A percentile compares a stretch with the other conserved stretches of the same genome.
Evolutionary conservation across 2,113 vertebrate genomes (phyloP).

Genomic region (Plecturocebus donacophilus): DNA sequence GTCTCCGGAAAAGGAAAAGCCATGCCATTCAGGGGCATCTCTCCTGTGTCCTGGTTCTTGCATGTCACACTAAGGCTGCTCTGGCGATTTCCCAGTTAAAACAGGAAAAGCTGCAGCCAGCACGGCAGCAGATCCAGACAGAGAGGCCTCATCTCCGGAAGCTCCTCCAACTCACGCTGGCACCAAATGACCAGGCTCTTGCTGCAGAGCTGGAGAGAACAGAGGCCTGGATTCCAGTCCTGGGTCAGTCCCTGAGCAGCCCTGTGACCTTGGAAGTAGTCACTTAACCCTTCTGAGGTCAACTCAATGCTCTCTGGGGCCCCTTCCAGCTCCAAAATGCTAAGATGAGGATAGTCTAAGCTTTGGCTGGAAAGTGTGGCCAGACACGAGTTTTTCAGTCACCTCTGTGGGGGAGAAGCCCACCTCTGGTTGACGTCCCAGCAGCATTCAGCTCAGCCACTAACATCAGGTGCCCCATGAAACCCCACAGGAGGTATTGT

Average conservation of each 20-base stretch:
- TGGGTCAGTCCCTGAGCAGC: slow-evolving; percentile 43
- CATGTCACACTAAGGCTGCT: slow-evolving; percentile 20
- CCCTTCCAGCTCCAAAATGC: neutral
- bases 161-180: slow-evolving; percentile 64
- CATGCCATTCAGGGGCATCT: neutral
- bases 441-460: neutral
- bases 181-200: slow-evolving; percentile 14
- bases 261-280: slow-evolving; percentile 44
- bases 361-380: neutral
- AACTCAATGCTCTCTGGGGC: neutral
- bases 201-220: slow-evolving; percentile 59
- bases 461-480: neutral
- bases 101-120: slow-evolving; percentile 75
- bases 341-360: neutral
- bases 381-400: neutral
- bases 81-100: slow-evolving; percentile 69
- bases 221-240: slow-evolving; percentile 58
- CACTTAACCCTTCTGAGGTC: slow-evolving; percentile 8
- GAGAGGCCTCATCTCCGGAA: slow-evolving; percentile 72
- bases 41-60: slow-evolving; percentile 1
- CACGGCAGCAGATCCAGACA: slow-evolving; percentile 52
- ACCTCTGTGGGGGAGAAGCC: neutral
- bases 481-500: neutral
- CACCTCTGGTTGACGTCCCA: neutral
- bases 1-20: neutral